Conservation (phyloP, 2,888 invertebrate species). For the Boloria euphrosyne region DNA sequence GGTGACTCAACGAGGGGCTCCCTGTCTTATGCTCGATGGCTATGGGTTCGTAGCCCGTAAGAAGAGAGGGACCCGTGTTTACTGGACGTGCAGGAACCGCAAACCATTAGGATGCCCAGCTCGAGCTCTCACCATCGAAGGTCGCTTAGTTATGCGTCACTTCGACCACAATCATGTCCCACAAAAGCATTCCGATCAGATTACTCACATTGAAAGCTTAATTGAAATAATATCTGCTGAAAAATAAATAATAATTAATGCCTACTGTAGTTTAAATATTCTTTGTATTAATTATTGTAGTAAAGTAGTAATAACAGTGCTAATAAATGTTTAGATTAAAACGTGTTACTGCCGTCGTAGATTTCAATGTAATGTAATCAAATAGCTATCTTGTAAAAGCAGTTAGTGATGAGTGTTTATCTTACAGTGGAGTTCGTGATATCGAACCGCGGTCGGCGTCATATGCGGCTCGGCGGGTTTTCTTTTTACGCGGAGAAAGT, state of each 20-base stretch:
- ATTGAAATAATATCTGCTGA: slow-evolving; percentile 63
- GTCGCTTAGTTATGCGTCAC: slow-evolving; percentile 56
- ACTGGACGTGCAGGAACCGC: slow-evolving; percentile 72
- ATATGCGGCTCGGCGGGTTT: slow-evolving; percentile 77
- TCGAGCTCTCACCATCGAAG: slow-evolving; percentile 65
- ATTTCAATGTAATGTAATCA: not conserved
- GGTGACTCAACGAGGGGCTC: slow-evolving; percentile 73
- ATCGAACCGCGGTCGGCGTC: slow-evolving; percentile 77
- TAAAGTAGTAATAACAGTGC: not conserved
- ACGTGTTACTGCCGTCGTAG: not conserved
- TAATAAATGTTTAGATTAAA: not conserved
- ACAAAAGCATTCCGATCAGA: slow-evolving; percentile 51
- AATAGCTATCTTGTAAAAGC: slow-evolving; percentile 29
- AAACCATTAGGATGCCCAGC: slow-evolving; percentile 60
- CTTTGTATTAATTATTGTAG: not conserved
- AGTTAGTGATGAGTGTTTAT: slow-evolving; percentile 57
- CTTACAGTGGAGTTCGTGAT: slow-evolving; percentile 82
- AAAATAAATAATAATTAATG: slow-evolving; percentile 30
- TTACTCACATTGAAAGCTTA: slow-evolving; percentile 68
- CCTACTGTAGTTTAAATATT: slow-evolving; percentile 4
- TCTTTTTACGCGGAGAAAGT: slow-evolving; percentile 80
- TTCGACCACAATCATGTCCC: slow-evolving; percentile 60
- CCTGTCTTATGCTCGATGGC: slow-evolving; percentile 67
- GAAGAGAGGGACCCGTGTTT: slow-evolving; percentile 68
- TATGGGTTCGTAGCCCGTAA: slow-evolving; percentile 70